Evolutionary conservation across 2,888 invertebrate genomes (phyloP), one percentile per base, ranked within the genome.

Genomic region (Stenichneumon culpator): DNA sequence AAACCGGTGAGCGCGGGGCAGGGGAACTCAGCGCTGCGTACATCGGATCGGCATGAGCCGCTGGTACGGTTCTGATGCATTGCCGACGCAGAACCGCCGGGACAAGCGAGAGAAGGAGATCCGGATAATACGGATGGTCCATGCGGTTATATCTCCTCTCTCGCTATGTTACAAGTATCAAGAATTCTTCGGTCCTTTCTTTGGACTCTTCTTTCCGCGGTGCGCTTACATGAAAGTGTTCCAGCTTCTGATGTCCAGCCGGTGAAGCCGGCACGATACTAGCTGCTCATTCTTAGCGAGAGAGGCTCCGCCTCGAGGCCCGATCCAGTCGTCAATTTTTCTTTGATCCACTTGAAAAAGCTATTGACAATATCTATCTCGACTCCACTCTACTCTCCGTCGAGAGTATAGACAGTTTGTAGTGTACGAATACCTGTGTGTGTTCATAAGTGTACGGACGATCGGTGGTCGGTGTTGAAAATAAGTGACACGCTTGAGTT

Each of bases 61-160:
- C 57, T 44, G 39, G 54, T 50, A 54, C 44, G 60, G 75, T 85
- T 75, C 79, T 79, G 85, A 85, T 79, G 72, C 82, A 79, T 79
- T 82, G 72, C 82, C 52, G 75, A 60, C 74, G 70, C 52, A 28
- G 39, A 72, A 60, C 63, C 57, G 60, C 67, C 68, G 67, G 50
- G 32, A 28, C 52, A 44, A 28, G 70, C 69, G 50, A 54, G 52
- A 52, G 44, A 70, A 50, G 68, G 69, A 73, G 36, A 63, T 70
- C 32, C 77, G 72, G 72, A 47, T 72, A 82, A 85, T 82, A 79
- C 85, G 85, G 82, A 79, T 79, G 52, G 82, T 54, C 28, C 67
- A 77, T 63, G 73, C 78, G 47, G 89, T 87, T 84, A 88, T 73
- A 86, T 88, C 90, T 92, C 91, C 89, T 91, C 89, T 79, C 74